These are phyloP conservation scores for Balearica regulorum DNA, from an alignment of 2,797 vertebrate species.

Conservation along the genomic window DNA sequence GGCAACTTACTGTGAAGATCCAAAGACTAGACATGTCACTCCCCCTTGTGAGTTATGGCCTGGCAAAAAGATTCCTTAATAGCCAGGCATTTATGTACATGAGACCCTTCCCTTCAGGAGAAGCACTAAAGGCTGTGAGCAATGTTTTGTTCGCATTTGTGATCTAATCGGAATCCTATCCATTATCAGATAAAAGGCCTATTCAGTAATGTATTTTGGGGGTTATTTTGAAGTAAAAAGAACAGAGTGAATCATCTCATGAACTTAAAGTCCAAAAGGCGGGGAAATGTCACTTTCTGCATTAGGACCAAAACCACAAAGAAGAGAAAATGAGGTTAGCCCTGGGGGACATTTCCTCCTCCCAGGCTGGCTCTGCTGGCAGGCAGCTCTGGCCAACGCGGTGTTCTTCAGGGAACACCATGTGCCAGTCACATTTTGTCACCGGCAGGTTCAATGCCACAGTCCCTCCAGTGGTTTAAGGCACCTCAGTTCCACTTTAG, in stretches of 20 bases:
- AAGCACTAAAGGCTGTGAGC: not conserved
- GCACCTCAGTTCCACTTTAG: not conserved
- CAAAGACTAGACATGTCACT: constrained; percentile 44
- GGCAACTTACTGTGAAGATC: not conserved
- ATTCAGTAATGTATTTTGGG: not conserved
- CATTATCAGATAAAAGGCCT: not conserved
- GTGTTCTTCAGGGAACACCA: not conserved
- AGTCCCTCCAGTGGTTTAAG: not conserved
- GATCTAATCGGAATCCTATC: constrained; percentile 5
- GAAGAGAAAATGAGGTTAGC: not conserved
- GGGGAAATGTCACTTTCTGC: not conserved
- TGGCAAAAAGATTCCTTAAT: constrained; percentile 3
- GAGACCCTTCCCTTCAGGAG: not conserved
- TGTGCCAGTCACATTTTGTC: not conserved
- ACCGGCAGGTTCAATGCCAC: not conserved
- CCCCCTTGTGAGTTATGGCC: constrained; percentile 41
- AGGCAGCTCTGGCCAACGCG: not conserved
- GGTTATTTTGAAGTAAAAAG: not conserved
- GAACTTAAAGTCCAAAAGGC: not conserved
- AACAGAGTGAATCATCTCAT: not conserved
- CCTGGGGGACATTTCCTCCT: not conserved
- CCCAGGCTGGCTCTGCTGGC: not conserved
- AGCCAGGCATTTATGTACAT: not conserved
- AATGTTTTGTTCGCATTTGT: not conserved
- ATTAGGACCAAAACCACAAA: not conserved